Conservation (phyloP, 2,888 invertebrate genomes). For the Nysson spinosus region DNA sequence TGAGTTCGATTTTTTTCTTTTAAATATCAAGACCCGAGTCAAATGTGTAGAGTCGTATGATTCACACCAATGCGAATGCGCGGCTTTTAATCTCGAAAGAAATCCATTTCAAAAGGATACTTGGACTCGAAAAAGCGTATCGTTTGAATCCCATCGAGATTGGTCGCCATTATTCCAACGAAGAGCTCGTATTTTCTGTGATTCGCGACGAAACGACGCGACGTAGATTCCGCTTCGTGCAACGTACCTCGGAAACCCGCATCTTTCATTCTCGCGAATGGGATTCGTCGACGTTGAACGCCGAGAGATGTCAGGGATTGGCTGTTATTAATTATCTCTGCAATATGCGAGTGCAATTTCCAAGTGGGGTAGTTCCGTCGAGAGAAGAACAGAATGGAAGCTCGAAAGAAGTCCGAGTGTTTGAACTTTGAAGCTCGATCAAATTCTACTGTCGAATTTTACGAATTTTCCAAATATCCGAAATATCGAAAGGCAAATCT, state of each 20-base stretch:
- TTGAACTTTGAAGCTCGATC: slow-evolving; percentile 4
- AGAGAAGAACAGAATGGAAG: too few species aligned
- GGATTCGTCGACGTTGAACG: slow-evolving; percentile 1
- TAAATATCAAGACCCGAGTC: too few species aligned
- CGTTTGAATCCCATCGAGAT: too few species aligned
- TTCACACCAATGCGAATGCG: too few species aligned
- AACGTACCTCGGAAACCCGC: slow-evolving; percentile 7
- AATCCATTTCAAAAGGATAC: too few species aligned
- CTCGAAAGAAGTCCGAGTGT: background rate
- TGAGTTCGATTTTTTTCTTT: too few species aligned
- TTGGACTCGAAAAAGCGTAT: too few species aligned
- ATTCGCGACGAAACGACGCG: slow-evolving; percentile 57
- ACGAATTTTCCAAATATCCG: too few species aligned
- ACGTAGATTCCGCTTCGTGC: slow-evolving; percentile 26
- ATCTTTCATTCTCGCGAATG: slow-evolving; percentile 1
- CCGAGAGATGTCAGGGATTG: slow-evolving; percentile 1
- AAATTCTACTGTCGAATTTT: background rate
- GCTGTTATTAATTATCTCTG: slow-evolving; percentile 7
- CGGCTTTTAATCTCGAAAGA: too few species aligned
- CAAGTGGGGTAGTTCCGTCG: too few species aligned
- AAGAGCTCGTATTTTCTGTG: slow-evolving; percentile 55
- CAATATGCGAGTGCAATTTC: slow-evolving; percentile 17
- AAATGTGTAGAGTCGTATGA: too few species aligned
- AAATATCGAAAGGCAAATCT: too few species aligned
- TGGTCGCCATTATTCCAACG: slow-evolving; percentile 15